phyloP scores from a whole-genome alignment of 37 sponge, comb jelly and placozoan genomes.

The Ianthella basta region DNA sequence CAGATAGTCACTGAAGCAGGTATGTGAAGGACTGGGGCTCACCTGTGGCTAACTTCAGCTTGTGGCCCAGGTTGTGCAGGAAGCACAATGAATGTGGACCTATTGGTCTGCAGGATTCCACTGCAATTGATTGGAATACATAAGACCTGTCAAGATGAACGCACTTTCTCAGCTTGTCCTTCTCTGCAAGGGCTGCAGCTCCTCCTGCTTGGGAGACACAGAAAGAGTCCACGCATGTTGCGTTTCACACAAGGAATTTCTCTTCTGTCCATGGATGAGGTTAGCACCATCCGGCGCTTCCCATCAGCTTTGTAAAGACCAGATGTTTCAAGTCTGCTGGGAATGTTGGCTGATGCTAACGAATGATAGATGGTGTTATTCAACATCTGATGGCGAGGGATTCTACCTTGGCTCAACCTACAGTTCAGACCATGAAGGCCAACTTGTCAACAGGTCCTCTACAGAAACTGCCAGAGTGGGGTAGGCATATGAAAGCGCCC shows the following conservation, averaged over 20 bases:
- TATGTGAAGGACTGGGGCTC: not conserved
- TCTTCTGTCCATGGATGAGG: not conserved
- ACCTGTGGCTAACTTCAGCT: not conserved
- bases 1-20: no score
- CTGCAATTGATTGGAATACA: not conserved
- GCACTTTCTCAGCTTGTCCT: not conserved
- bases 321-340: not conserved
- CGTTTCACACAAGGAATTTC: not conserved
- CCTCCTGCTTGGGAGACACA: not conserved
- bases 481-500: not conserved
- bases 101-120: not conserved
- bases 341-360: constrained; percentile 6
- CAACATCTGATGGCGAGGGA: not conserved
- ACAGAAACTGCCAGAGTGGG: not conserved
- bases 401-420: not conserved
- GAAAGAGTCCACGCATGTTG: not conserved
- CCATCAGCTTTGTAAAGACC: not conserved
- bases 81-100: not conserved
- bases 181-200: constrained; percentile 18
- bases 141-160: not conserved
- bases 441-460: not conserved
- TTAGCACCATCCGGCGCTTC: not conserved
- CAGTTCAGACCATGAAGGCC: not conserved
- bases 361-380: not conserved
- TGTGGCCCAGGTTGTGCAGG: not conserved